A percentile compares a stretch with the other conserved stretches of the same genome.
These are phyloP conservation scores for Conops quadrifasciatus DNA, from an alignment of 2,888 invertebrate species.

Conservation along the genomic window DNA sequence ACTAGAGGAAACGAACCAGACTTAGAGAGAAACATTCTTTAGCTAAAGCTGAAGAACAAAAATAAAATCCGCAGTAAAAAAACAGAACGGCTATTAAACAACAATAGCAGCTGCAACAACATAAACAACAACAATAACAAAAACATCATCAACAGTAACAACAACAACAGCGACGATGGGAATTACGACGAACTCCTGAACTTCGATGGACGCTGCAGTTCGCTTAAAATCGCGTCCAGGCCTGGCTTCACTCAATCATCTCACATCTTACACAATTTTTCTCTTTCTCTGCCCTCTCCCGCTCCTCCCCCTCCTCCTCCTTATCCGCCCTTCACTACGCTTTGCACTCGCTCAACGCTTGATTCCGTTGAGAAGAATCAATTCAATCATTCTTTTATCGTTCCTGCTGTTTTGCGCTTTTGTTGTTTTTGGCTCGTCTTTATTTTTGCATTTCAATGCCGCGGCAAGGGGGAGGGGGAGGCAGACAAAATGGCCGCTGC, in stretches of 20 bases:
- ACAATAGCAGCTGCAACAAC: no score
- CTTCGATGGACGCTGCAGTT: background rate
- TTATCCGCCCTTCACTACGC: no score
- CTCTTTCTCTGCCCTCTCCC: background rate
- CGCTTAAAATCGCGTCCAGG: background rate
- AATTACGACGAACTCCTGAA: background rate
- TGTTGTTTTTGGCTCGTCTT: background rate
- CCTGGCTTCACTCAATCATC: background rate
- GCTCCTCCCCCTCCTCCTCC: background rate
- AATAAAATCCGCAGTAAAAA: no score
- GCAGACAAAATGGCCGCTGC: background rate
- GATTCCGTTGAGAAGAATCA: no score
- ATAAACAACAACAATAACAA: conserved; percentile 37
- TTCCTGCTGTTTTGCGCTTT: background rate
- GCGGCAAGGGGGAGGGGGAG: background rate
- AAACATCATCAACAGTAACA: conserved; percentile 16
- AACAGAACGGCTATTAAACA: no score
- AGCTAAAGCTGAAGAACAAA: no score
- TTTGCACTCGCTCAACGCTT: no score
- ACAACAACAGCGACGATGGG: conserved; percentile 12
- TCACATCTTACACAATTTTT: background rate
- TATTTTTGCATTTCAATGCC: background rate
- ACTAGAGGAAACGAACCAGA: no score
- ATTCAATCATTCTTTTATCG: no score
- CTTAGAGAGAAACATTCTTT: no score